Evolutionary conservation across 2,888 invertebrate genomes (phyloP).

Genomic region (Ormyrus thymus): DNA sequence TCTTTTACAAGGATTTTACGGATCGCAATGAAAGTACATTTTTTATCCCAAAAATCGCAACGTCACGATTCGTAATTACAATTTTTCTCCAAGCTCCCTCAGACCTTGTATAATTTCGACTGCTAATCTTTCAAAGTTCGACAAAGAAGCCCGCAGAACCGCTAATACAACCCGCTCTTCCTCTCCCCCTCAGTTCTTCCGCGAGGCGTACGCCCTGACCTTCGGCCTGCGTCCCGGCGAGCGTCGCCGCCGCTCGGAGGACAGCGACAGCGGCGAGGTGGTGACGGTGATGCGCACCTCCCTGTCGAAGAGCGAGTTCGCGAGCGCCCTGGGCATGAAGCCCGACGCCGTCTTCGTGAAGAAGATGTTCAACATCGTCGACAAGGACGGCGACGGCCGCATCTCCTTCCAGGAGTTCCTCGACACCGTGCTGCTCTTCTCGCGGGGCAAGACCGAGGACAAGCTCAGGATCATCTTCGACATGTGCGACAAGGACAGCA

Average conservation of each 20-base stretch:
- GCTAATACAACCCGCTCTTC: too few species aligned
- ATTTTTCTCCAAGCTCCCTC: too few species aligned
- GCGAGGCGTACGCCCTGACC: conserved; percentile 95
- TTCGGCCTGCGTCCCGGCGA: conserved; percentile 93
- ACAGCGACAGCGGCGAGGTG: conserved; percentile 86
- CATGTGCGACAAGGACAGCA: conserved; percentile 97
- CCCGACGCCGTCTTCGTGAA: conserved; percentile 95
- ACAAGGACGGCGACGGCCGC: conserved; percentile 93
- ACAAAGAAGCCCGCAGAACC: too few species aligned
- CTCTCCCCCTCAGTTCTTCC: conserved; percentile 83
- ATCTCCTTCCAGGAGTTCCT: conserved; percentile 97
- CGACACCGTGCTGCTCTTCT: conserved; percentile 94
- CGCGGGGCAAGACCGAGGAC: conserved; percentile 93
- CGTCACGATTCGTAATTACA: too few species aligned
- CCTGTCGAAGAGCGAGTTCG: conserved; percentile 93
- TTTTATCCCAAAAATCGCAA: too few species aligned
- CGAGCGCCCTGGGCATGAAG: conserved; percentile 96
- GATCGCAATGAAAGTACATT: too few species aligned
- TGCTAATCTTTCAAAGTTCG: too few species aligned
- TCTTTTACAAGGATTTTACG: too few species aligned
- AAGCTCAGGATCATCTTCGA: conserved; percentile 96
- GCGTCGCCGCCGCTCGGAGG: conserved; percentile 81
- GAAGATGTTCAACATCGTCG: conserved; percentile 98
- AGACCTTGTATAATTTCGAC: too few species aligned
- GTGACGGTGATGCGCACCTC: conserved; percentile 96